Conservation (phyloP, 1,140 invertebrate genomes). For the Eulimnadia texana region DNA sequence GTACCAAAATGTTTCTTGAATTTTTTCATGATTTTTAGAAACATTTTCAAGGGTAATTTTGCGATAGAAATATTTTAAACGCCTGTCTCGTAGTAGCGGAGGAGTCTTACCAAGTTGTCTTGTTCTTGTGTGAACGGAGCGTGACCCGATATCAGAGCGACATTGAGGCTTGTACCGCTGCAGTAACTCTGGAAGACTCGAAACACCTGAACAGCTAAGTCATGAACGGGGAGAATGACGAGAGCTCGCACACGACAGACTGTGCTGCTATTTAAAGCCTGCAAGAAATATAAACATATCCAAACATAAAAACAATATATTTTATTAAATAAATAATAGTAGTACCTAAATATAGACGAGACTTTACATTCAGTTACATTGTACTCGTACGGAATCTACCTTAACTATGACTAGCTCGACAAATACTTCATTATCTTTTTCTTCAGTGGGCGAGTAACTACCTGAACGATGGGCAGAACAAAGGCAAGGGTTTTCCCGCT, state of each 20-base stretch:
- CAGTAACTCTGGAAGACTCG: constrained; percentile 64
- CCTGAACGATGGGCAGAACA: constrained; percentile 80
- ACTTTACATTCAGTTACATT: background rate
- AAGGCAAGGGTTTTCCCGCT: constrained; percentile 95
- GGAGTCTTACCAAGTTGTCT: constrained; percentile 53
- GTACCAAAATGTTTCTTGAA: too few species aligned
- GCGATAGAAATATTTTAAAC: too few species aligned
- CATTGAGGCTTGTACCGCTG: constrained; percentile 50
- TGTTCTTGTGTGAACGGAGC: constrained; percentile 59
- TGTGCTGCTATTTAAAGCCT: constrained; percentile 31
- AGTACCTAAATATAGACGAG: constrained; percentile 2
- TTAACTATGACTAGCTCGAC: too few species aligned
- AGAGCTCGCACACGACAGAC: constrained; percentile 57
- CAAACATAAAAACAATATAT: constrained; percentile 16
- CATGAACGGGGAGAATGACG: constrained; percentile 78
- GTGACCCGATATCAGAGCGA: constrained; percentile 55
- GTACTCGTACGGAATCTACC: constrained; percentile 7
- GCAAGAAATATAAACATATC: constrained; percentile 20
- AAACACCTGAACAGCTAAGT: constrained; percentile 77
- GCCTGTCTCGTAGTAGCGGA: too few species aligned
- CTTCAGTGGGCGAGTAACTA: too few species aligned
- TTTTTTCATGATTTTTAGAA: too few species aligned
- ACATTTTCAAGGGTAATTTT: too few species aligned
- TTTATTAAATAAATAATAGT: constrained; percentile 6
- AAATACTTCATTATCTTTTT: too few species aligned